A percentile compares a stretch with the other conserved stretches of the same genome.
phyloP scores from a whole-genome alignment of 2,888 invertebrate species.

The Neoscelio sp. region DNA sequence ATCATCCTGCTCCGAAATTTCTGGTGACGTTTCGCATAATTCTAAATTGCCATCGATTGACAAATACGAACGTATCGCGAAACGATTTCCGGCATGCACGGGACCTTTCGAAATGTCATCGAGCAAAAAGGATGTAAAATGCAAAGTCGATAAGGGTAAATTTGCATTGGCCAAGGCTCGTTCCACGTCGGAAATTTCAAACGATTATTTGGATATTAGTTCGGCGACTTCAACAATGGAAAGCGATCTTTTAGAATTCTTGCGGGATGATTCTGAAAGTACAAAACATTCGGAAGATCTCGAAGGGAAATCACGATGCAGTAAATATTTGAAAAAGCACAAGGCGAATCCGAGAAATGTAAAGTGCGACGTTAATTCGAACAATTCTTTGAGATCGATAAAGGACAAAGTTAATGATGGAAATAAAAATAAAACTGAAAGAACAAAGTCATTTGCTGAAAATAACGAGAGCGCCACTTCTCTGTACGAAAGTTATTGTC shows the following conservation, averaged over 20 bases:
- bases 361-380: background rate
- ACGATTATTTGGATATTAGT: constrained; percentile 34
- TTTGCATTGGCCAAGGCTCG: background rate
- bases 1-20: constrained; percentile 11
- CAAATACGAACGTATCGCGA: constrained; percentile 10
- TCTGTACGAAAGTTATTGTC: constrained; percentile 12
- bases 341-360: background rate
- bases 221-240: no score
- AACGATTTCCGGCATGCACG: background rate
- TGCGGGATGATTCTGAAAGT: background rate
- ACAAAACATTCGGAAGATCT: background rate
- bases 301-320: constrained; percentile 11
- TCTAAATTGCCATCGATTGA: constrained; percentile 49
- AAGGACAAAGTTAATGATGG: background rate
- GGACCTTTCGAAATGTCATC: background rate
- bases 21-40: background rate
- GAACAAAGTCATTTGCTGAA: background rate
- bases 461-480: constrained; percentile 10
- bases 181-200: background rate
- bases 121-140: background rate
- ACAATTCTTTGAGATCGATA: background rate
- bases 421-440: constrained; percentile 1
- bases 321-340: constrained; percentile 20
- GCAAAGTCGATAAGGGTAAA: background rate
- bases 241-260: constrained; percentile 12